These are phyloP conservation scores for Ostrea edulis DNA, from an alignment of 1,140 invertebrate species.

Conservation along the genomic window DNA sequence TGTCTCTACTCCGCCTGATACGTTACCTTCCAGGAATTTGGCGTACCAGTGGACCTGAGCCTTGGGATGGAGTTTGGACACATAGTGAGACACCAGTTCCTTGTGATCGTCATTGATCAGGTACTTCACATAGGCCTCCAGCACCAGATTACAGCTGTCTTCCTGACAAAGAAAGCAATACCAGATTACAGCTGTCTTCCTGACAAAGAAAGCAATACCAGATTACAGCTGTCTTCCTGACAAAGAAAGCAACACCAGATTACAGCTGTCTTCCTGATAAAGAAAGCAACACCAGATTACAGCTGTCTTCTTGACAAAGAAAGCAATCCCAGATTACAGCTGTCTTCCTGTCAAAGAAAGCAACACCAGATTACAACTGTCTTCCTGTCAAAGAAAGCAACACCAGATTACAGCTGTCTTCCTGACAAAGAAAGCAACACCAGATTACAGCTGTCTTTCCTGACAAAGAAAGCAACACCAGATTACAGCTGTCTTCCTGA, in stretches of 20 bases:
- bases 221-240: constrained; percentile 86
- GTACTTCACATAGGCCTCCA: constrained; percentile 86
- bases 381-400: too few relatives aligned
- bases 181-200: constrained; percentile 86
- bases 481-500: constrained; percentile 84
- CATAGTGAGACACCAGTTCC: constrained; percentile 91
- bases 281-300: background rate
- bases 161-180: constrained; percentile 81
- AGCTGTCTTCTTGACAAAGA: too few relatives aligned
- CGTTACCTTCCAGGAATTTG: constrained; percentile 85
- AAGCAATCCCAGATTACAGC: too few relatives aligned
- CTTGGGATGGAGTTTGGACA: constrained; percentile 86
- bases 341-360: too few relatives aligned
- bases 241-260: constrained; percentile 81
- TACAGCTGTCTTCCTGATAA: constrained; percentile 84
- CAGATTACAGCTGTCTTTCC: too few relatives aligned
- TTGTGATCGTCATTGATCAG: constrained; percentile 88
- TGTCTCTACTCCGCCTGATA: too few relatives aligned
- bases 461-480: too few relatives aligned
- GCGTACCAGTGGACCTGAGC: constrained; percentile 90
- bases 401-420: too few relatives aligned
- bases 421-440: too few relatives aligned
- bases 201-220: constrained; percentile 80
- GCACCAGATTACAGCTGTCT: constrained; percentile 86
- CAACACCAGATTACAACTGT: too few relatives aligned